These are phyloP conservation scores for Ctenopoma kingsleyae DNA, from an alignment of 2,797 vertebrate species.

Conservation along the genomic window DNA sequence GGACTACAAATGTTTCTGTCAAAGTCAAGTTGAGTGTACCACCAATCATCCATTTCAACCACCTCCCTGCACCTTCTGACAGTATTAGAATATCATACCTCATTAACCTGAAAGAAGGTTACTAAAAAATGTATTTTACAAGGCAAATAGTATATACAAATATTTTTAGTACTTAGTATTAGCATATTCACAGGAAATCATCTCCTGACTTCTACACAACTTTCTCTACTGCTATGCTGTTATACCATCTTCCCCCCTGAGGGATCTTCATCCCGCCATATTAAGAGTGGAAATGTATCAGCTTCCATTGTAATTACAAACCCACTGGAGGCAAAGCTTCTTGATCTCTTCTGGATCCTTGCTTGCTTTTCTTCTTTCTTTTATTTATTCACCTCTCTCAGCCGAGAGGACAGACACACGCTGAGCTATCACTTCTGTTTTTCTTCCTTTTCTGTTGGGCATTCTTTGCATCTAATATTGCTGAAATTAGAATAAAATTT, in stretches of 20 bases:
- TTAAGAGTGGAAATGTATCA: constrained; percentile 80
- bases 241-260: constrained; percentile 40
- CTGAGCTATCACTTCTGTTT: constrained; percentile 77
- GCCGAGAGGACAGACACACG: constrained; percentile 71
- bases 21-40: no score
- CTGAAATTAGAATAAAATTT: constrained; percentile 69
- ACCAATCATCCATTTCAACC: no score
- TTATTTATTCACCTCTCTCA: constrained; percentile 74
- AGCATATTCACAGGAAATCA: constrained; percentile 29
- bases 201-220: constrained; percentile 65
- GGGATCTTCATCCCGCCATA: constrained; percentile 72
- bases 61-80: background rate
- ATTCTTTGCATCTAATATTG: constrained; percentile 70
- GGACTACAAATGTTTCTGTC: no score
- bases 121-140: constrained; percentile 16
- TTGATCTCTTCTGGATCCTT: constrained; percentile 79
- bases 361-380: constrained; percentile 59
- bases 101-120: no score
- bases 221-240: constrained; percentile 64
- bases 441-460: constrained; percentile 60
- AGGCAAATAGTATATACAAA: background rate
- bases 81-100: background rate
- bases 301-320: constrained; percentile 82
- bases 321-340: constrained; percentile 78
- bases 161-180: constrained; percentile 6